Evolutionary conservation across 92 coral and sea anemone genomes (phyloP).

Genomic region (Umimayanthus kanabou): DNA sequence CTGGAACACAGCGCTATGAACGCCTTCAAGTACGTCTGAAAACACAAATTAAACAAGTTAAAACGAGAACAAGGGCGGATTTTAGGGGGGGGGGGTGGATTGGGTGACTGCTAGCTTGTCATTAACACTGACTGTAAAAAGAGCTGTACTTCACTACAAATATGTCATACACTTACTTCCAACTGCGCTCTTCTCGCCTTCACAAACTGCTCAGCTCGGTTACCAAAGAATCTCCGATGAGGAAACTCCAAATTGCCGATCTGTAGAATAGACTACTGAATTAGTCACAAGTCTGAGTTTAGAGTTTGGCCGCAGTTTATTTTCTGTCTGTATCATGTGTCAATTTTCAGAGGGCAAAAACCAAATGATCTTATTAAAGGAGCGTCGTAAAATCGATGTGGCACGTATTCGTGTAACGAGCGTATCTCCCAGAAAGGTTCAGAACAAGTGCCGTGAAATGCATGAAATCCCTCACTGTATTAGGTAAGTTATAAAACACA

Average conservation of each 20-base stretch:
- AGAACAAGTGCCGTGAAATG: too few relatives aligned
- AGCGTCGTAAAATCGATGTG: too few relatives aligned
- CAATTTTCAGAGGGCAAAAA: neutral
- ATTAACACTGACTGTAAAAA: too few relatives aligned
- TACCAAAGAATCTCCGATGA: conserved; percentile 93
- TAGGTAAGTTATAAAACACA: too few relatives aligned
- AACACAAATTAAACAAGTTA: neutral
- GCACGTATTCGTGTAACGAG: too few relatives aligned
- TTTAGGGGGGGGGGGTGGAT: too few relatives aligned
- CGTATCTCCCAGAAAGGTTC: too few relatives aligned
- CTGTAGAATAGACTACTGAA: conserved; percentile 38
- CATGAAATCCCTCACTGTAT: too few relatives aligned
- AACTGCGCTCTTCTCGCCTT: conserved; percentile 86
- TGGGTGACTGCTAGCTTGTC: too few relatives aligned
- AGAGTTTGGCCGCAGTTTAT: neutral
- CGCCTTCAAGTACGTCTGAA: conserved; percentile 86
- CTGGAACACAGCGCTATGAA: conserved; percentile 84
- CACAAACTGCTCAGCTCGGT: conserved; percentile 93
- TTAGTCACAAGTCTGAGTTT: neutral
- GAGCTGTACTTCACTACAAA: too few relatives aligned
- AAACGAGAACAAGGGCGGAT: too few relatives aligned
- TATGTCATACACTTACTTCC: conserved; percentile 64
- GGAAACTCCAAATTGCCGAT: conserved; percentile 86
- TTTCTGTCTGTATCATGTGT: neutral
- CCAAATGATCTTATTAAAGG: too few relatives aligned